These are phyloP conservation scores for Enteromius afrohamiltoni DNA, from an alignment of 2,797 vertebrate species.

Conservation along the genomic window DNA sequence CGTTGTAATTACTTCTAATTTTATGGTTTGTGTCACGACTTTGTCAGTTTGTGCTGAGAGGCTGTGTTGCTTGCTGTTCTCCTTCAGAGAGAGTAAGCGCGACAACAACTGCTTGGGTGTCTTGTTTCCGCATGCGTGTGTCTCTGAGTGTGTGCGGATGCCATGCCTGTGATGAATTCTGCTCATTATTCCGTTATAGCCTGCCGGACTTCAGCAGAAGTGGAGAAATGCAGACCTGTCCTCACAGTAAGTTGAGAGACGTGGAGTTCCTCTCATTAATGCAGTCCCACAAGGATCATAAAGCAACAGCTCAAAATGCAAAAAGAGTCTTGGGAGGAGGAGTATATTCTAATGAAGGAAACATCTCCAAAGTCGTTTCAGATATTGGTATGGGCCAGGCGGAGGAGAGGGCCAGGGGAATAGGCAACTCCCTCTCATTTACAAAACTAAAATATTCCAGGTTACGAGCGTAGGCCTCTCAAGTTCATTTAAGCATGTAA, in stretches of 20 bases:
- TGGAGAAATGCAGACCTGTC: constrained; percentile 78
- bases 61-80: neutral
- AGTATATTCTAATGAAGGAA: constrained; percentile 78
- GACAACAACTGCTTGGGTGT: constrained; percentile 19
- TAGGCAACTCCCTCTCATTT: constrained; percentile 79
- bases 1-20: neutral
- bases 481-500: constrained; percentile 74
- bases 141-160: constrained; percentile 59
- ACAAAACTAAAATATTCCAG: constrained; percentile 76
- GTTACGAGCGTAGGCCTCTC: constrained; percentile 74
- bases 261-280: constrained; percentile 79
- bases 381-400: constrained; percentile 77
- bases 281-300: constrained; percentile 78
- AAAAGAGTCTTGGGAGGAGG: constrained; percentile 75
- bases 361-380: constrained; percentile 78
- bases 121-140: constrained; percentile 30
- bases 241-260: constrained; percentile 79
- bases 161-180: constrained; percentile 73
- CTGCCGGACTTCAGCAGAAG: constrained; percentile 71
- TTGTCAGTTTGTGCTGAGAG: neutral
- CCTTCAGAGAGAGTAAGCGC: constrained; percentile 4
- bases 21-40: neutral
- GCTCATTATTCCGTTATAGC: constrained; percentile 75
- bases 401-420: constrained; percentile 69
- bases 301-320: constrained; percentile 74